These are phyloP conservation scores for Dicaeum eximium DNA, from an alignment of 2,113 vertebrate genomes.

Conservation along the genomic window DNA sequence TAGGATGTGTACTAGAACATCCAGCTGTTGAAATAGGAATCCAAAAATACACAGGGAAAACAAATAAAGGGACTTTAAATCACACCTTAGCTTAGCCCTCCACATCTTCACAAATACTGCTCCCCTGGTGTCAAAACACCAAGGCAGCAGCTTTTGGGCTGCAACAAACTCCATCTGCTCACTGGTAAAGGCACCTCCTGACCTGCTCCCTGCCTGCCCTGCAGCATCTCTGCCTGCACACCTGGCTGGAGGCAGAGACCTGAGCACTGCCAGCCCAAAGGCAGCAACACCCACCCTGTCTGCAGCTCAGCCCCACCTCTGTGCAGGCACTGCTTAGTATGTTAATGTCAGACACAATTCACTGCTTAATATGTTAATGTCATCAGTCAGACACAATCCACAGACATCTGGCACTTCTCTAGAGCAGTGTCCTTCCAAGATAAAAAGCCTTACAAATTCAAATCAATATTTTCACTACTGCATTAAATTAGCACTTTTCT, in stretches of 20 bases:
- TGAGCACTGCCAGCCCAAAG: background rate
- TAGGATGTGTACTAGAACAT: fast-evolving
- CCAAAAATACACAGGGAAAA: background rate
- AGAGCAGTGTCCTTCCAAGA: background rate
- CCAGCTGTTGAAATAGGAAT: background rate
- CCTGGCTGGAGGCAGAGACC: background rate
- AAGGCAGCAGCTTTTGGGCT: background rate
- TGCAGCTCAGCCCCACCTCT: background rate
- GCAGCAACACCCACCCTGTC: background rate
- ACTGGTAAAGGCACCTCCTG: background rate
- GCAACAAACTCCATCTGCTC: background rate
- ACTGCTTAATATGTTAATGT: background rate
- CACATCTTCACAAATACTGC: background rate
- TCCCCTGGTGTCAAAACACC: background rate
- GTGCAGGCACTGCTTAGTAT: background rate
- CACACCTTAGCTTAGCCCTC: background rate
- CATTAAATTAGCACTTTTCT: conserved; percentile 47
- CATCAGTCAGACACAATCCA: background rate
- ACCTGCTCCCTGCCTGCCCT: background rate
- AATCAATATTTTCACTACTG: conserved; percentile 32
- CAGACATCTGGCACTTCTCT: conserved; percentile 27
- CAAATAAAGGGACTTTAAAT: background rate
- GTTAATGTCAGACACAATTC: background rate
- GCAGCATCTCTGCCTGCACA: background rate
- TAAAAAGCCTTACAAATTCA: conserved; percentile 34